phyloP scores from a whole-genome alignment of 1,140 invertebrate species.

The Euwallacea fornicatus region DNA sequence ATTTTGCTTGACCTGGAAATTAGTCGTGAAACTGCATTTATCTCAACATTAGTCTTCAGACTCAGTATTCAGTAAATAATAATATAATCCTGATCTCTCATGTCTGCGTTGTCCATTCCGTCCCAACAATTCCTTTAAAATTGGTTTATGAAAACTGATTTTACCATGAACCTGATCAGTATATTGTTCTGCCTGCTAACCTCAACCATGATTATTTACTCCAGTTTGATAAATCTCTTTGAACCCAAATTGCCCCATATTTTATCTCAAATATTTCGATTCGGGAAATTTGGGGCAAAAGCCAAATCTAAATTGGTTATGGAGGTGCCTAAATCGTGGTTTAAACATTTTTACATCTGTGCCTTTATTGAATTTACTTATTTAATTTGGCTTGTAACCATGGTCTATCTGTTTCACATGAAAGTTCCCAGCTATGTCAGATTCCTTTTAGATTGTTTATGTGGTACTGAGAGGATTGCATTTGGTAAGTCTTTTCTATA shows the following conservation, averaged over 20 bases:
- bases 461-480: conserved; percentile 57
- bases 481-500: conserved; percentile 55
- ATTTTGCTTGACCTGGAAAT: too few relatives aligned
- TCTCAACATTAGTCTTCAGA: too few relatives aligned
- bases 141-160: background rate
- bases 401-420: conserved; percentile 56
- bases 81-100: too few relatives aligned
- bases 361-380: conserved; percentile 57
- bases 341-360: conserved; percentile 74
- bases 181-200: conserved; percentile 41
- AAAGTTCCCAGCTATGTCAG: conserved; percentile 56
- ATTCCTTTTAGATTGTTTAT: conserved; percentile 56
- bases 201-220: conserved; percentile 55
- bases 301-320: conserved; percentile 56
- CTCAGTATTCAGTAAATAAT: too few relatives aligned
- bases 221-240: conserved; percentile 62
- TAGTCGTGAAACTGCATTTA: too few relatives aligned
- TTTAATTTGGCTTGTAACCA: conserved; percentile 55
- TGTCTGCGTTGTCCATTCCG: too few relatives aligned
- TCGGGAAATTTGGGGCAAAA: conserved; percentile 68
- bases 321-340: conserved; percentile 75
- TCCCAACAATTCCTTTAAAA: too few relatives aligned
- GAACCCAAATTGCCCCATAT: conserved; percentile 65
- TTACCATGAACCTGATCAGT: conserved; percentile 42
- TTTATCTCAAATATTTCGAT: conserved; percentile 63